Evolutionary conservation across 2,888 invertebrate genomes (phyloP), one percentile per base, ranked within the genome.

Genomic region (Kryphioiulus occultus): DNA sequence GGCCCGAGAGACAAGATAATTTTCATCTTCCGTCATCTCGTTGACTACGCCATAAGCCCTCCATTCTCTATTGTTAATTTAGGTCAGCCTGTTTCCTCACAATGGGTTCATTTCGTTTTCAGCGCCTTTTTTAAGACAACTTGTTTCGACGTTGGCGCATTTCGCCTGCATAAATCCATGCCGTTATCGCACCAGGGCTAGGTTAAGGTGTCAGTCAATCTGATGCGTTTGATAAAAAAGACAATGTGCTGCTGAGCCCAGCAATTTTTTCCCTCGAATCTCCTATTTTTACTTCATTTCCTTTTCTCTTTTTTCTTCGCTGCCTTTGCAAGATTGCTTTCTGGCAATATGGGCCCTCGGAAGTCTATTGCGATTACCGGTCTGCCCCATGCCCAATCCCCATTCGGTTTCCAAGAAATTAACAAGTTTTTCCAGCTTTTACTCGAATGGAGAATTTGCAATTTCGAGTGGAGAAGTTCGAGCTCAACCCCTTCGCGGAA

Each of bases 201-300:
- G 78, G 78, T 32, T 78, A 32, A 78, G 78, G 78, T 78, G 78
- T 30, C 78, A 78, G 78, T 78, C 78, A 78, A 78, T 78, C 78
- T 78, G 78, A 78, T 78, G 30, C 78, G 30, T 78, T 78, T 78
- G 78, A 78, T 30, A 30, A 78, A 78, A 78, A 78, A 78, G 78
- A 78, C 78, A 78, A 78, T 78, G 78, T 78, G 78, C 15, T 32
- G 78, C 78, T 78, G 78, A 78, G 78, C 30, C 78, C 26, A 78
- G 78, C 78, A 78, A 32, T 78, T 78, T 78, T 78, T 78, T 78
- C 30, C 30, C 78, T 30, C 78, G 12, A 78, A 78, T 78, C 78
- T 78, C 68, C 68, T 30, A 78, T 78, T 78, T 78, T 78, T 78
- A 78, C 30, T 78, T 78, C 78, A 78, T 78, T 78, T 78, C 78